These are phyloP conservation scores for Copsychus sechellarum DNA, from an alignment of 2,113 vertebrate genomes.

Conservation along the genomic window DNA sequence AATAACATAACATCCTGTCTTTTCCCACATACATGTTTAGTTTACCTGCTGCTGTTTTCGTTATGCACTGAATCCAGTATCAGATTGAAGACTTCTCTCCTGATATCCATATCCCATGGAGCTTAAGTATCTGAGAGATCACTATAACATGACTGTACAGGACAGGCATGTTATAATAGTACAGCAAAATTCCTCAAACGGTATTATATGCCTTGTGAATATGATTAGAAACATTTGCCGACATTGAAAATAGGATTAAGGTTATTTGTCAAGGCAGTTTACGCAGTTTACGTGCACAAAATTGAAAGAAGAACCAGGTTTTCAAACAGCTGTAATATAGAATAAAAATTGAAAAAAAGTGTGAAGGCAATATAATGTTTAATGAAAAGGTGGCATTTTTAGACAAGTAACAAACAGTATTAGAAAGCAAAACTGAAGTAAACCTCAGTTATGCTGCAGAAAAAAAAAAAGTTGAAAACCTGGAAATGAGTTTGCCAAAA, in stretches of 20 bases:
- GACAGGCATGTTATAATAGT: not conserved
- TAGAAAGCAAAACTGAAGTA: not conserved
- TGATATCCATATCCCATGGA: not conserved
- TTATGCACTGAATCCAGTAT: not conserved
- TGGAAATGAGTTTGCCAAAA: not conserved
- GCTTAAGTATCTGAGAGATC: not conserved
- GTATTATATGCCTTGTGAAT: not conserved
- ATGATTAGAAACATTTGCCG: not conserved
- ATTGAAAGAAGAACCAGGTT: not conserved
- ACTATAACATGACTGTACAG: not conserved
- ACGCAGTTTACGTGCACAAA: not conserved
- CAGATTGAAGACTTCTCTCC: not conserved
- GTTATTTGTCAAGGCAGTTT: not conserved
- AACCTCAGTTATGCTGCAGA: not conserved
- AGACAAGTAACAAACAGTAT: not conserved
- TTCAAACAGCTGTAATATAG: not conserved
- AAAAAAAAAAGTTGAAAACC: not conserved
- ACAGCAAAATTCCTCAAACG: not conserved
- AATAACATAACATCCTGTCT: not conserved
- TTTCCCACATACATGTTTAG: not conserved
- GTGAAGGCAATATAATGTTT: not conserved
- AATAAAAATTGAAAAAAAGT: not conserved
- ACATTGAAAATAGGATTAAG: not conserved
- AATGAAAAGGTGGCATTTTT: not conserved
- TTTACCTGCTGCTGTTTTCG: not conserved